Evolutionary conservation across 1,140 invertebrate species (phyloP).

Genomic region (Brachionus koreanus): DNA sequence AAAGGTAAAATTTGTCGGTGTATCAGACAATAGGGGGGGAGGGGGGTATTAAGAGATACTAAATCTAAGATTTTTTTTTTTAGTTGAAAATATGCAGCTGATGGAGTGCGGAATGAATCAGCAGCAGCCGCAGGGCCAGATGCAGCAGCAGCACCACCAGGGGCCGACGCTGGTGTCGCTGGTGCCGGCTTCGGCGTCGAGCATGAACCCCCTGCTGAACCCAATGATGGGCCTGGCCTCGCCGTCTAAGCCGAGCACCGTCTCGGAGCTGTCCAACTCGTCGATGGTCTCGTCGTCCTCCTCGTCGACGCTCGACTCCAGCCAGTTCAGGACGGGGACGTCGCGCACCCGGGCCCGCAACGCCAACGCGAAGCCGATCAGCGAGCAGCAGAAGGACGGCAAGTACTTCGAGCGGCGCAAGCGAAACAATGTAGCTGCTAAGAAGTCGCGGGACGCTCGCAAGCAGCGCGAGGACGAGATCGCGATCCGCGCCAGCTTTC

Average conservation of each 20-base stretch:
- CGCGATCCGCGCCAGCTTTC: slow-evolving; percentile 70
- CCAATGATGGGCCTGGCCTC: background rate
- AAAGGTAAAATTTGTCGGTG: background rate
- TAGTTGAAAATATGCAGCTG: background rate
- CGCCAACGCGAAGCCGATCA: slow-evolving; percentile 52
- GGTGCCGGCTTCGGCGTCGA: background rate
- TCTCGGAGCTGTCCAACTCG: slow-evolving; percentile 40
- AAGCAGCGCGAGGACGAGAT: slow-evolving; percentile 76
- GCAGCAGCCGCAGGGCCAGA: background rate
- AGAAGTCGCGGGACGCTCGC: slow-evolving; percentile 78
- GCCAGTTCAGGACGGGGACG: background rate
- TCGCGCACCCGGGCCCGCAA: background rate
- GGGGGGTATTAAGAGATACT: background rate
- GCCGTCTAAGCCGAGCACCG: slow-evolving; percentile 12
- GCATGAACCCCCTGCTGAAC: background rate
- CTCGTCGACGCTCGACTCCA: background rate
- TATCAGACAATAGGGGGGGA: background rate
- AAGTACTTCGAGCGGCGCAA: slow-evolving; percentile 81
- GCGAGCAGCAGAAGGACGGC: slow-evolving; percentile 80
- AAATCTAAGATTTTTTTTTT: background rate
- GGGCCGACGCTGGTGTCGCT: slow-evolving; percentile 5
- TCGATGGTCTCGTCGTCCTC: slow-evolving; percentile 43
- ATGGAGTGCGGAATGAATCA: background rate
- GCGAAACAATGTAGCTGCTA: slow-evolving; percentile 83
- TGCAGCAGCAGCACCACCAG: background rate